phyloP scores from a whole-genome alignment of 2,797 vertebrate genomes.

The Pogonophryne albipinna region DNA sequence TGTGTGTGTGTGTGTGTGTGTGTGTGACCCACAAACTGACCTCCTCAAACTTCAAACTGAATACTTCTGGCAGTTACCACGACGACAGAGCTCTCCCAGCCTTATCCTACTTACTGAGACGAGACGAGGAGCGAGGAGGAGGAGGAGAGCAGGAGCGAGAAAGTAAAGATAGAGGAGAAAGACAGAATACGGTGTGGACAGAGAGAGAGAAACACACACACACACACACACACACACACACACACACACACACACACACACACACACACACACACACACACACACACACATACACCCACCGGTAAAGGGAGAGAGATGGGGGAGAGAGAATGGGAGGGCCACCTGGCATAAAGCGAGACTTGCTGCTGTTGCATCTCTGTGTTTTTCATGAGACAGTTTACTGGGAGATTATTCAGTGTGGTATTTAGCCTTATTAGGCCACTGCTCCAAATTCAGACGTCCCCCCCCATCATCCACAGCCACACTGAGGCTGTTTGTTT shows the following conservation, averaged over 20 bases:
- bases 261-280: conserved; percentile 2
- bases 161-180: conserved; percentile 55
- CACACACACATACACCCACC: conserved; percentile 2
- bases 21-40: conserved; percentile 90
- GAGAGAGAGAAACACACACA: conserved; percentile 21
- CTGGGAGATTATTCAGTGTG: conserved; percentile 80
- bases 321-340: conserved; percentile 16
- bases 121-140: conserved; percentile 72
- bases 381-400: conserved; percentile 82
- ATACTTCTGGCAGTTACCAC: conserved; percentile 99
- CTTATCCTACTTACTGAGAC: conserved; percentile 95
- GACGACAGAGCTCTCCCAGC: conserved; percentile 95
- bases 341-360: conserved; percentile 76
- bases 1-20: conserved; percentile 28
- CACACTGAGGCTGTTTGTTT: conserved; percentile 34
- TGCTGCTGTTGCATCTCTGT: conserved; percentile 80
- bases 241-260: conserved; percentile 6
- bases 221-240: conserved; percentile 2
- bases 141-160: conserved; percentile 49
- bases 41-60: conserved; percentile 99
- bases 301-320: neutral
- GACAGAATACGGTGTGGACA: conserved; percentile 43
- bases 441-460: conserved; percentile 50
- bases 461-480: conserved; percentile 44
- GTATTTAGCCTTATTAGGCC: conserved; percentile 78